A percentile compares a stretch with the other conserved stretches of the same genome.
Evolutionary conservation across 1,140 invertebrate species (phyloP).

Genomic region (Drosophila auraria): DNA sequence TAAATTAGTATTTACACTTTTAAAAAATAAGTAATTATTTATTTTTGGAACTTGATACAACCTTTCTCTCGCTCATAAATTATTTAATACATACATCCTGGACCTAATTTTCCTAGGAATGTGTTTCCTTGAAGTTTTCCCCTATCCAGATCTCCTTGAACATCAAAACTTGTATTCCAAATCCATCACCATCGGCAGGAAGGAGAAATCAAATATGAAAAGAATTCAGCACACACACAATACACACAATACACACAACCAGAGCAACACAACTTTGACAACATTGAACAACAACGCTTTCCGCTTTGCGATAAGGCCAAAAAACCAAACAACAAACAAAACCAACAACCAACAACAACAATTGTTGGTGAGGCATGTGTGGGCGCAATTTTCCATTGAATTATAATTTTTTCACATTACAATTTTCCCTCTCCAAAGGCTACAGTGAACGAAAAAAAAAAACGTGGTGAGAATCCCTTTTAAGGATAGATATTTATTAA

Average conservation of each 20-base stretch:
- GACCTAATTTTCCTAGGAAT: no score
- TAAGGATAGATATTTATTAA: no score
- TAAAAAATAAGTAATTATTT: no score
- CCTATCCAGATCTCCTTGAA: conserved; percentile 30
- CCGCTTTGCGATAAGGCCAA: conserved; percentile 64
- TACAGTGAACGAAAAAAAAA: conserved; percentile 1
- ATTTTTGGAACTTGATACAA: no score
- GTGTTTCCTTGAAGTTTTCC: not conserved
- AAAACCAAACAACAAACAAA: conserved; percentile 35
- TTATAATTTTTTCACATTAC: conserved; percentile 74
- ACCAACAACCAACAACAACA: conserved; percentile 50
- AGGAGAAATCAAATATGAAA: conserved; percentile 40
- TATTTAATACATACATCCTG: no score
- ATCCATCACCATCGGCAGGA: conserved; percentile 31
- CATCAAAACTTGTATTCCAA: conserved; percentile 13
- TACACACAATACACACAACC: conserved; percentile 30
- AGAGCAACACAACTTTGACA: conserved; percentile 34
- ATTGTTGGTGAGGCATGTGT: conserved; percentile 71
- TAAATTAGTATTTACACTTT: not conserved
- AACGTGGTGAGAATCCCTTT: no score
- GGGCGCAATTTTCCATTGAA: conserved; percentile 84
- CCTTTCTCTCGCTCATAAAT: no score
- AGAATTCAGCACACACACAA: conserved; percentile 31
- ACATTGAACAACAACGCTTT: conserved; percentile 71
- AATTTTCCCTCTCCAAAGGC: conserved; percentile 38